A percentile compares a stretch with the other conserved stretches of the same genome.
Evolutionary conservation across 1,140 invertebrate genomes (phyloP).

Genomic region (Drosophila willistoni): DNA sequence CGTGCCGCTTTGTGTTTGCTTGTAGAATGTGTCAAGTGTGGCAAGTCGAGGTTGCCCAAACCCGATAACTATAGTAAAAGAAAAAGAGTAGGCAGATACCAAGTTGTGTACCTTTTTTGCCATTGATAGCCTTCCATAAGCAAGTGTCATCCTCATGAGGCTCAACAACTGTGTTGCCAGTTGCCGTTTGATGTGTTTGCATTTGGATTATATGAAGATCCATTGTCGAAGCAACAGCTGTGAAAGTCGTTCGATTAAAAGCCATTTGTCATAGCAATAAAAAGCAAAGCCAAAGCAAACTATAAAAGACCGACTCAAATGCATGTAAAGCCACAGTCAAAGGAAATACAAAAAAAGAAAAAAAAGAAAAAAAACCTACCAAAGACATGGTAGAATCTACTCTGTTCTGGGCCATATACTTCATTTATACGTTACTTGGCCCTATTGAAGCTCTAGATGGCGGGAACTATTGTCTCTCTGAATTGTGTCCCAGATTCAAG

Average conservation of each 20-base stretch:
- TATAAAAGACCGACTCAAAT: constrained; percentile 54
- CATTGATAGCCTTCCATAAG: constrained; percentile 57
- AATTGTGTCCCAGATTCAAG: constrained; percentile 38
- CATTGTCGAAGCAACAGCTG: constrained; percentile 46
- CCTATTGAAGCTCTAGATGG: constrained; percentile 8
- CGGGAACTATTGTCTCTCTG: constrained; percentile 50
- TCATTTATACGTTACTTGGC: constrained; percentile 19
- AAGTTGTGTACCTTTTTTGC: constrained; percentile 48
- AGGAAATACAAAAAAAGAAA: background rate
- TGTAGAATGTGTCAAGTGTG: constrained; percentile 61
- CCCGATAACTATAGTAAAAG: background rate
- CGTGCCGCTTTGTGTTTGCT: constrained; percentile 11
- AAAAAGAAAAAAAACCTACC: background rate
- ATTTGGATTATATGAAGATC: constrained; percentile 38
- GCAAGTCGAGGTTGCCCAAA: constrained; percentile 42
- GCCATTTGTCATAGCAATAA: constrained; percentile 56
- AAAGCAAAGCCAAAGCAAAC: constrained; percentile 5
- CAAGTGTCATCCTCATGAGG: constrained; percentile 20
- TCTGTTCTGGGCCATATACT: background rate
- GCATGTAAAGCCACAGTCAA: constrained; percentile 30
- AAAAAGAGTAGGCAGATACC: background rate
- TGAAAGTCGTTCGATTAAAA: constrained; percentile 50
- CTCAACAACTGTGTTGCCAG: constrained; percentile 32
- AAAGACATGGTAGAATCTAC: constrained; percentile 1
- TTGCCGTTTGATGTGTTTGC: constrained; percentile 33